Evolutionary conservation across 2,888 invertebrate genomes (phyloP), one percentile per base, ranked within the genome.

Genomic region (Allacma fusca): DNA sequence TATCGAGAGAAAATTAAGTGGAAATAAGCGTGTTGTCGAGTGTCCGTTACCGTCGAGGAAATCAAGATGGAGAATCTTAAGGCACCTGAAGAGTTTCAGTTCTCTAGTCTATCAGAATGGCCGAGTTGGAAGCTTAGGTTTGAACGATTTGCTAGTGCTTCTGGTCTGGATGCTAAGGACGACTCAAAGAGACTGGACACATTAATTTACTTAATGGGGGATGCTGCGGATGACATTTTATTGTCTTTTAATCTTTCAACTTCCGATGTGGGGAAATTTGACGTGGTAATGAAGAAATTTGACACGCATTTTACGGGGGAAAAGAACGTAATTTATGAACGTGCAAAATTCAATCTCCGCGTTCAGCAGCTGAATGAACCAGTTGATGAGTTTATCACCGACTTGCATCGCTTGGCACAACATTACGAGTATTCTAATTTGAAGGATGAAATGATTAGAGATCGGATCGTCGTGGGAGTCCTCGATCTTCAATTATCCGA

Each of bases 381-480:
- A 0, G 72, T 80, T 0, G 79, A 80, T 21, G 77, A 80, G 2
- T 83, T 82, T 59, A 79, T 82, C 50, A 81, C 81, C 0, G 70
- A 67, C 9, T 70, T 82, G 16, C 76, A 81, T 68, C 13, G 68
- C 0, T 24, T 82, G 1, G 67, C 79, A 4, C 77, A 81, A 44
- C 44, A 78, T 59, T 83, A 81, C 57, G 78, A 76, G 0, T 83
- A 77, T 68, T 77, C 34, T 13, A 64, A 59, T 13, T 73, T 83
- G 12, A 69, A 68, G 19, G 81, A 81, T 28, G 78, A 81, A 23
- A 62, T 83, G n/a, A 80, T 83, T 24, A 71, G 82, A 1, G 82
- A 83, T 34, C 29, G 80, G n/a, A 79, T 83, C 1, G 81, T 83
- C 0, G 75, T 81, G 0, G 82, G 81, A 5, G 78, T 83, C 16